phyloP scores from a whole-genome alignment of 37 sponge, comb jelly and placozoan genomes.

The Agelas oroides region DNA sequence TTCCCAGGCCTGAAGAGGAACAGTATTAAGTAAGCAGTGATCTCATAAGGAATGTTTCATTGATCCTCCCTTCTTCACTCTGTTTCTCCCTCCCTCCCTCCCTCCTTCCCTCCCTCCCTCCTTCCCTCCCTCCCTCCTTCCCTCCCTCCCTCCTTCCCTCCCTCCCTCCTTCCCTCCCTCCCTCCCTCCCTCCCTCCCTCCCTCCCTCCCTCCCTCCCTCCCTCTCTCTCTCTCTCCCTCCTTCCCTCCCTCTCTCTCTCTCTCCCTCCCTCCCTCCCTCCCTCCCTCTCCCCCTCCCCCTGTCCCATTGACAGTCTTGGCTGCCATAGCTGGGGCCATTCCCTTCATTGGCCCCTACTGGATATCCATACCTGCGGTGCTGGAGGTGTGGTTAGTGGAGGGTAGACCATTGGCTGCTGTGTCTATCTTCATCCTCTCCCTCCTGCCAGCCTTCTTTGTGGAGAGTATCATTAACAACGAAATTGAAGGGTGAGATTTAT shows the following conservation, averaged over 20 bases:
- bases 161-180: neutral
- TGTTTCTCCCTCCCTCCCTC: slow-evolving; percentile 7
- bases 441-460: slow-evolving; percentile 85
- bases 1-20: no score
- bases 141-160: no score
- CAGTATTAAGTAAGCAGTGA: no score
- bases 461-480: slow-evolving; percentile 91
- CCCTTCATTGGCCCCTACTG: slow-evolving; percentile 95
- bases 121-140: no score
- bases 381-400: slow-evolving; percentile 92
- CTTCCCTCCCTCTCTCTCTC: neutral
- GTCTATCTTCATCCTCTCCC: slow-evolving; percentile 64
- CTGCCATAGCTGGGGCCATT: slow-evolving; percentile 84
- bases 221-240: neutral
- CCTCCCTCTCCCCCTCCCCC: neutral
- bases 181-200: slow-evolving; percentile 6
- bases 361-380: slow-evolving; percentile 86
- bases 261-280: neutral
- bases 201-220: slow-evolving; percentile 13
- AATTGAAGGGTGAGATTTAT: slow-evolving; percentile 81
- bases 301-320: slow-evolving; percentile 55
- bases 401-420: slow-evolving; percentile 63
- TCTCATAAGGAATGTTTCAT: no score
- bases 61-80: no score
- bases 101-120: slow-evolving; percentile 15